These are phyloP conservation scores for Abramis brama DNA, from an alignment of 2,113 vertebrate genomes.

Conservation along the genomic window DNA sequence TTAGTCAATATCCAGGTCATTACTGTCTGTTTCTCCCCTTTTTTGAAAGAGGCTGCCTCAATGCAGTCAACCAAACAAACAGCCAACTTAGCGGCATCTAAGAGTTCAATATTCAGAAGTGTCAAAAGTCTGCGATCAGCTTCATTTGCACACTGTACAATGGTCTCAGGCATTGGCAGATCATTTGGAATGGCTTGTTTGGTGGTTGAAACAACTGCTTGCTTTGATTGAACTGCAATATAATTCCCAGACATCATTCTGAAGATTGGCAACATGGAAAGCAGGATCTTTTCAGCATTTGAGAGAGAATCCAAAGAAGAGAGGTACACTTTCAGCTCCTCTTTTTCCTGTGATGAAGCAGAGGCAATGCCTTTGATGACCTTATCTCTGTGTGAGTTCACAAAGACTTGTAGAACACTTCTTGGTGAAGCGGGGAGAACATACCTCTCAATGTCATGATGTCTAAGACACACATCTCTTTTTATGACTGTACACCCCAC, in stretches of 20 bases:
- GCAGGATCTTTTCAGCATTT: slow-evolving; percentile 59
- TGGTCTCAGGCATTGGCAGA: slow-evolving; percentile 72
- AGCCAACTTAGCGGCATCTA: slow-evolving; percentile 66
- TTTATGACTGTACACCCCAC: slow-evolving; percentile 77
- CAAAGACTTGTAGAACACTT: slow-evolving; percentile 72
- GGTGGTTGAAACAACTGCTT: slow-evolving; percentile 66
- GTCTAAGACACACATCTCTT: slow-evolving; percentile 69
- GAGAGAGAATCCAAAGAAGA: slow-evolving; percentile 69
- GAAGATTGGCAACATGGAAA: slow-evolving; percentile 79
- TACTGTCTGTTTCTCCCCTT: slow-evolving; percentile 64
- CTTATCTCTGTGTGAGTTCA: slow-evolving; percentile 61
- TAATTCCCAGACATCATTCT: slow-evolving; percentile 65
- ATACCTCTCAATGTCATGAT: slow-evolving; percentile 74
- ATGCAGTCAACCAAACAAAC: slow-evolving; percentile 69
- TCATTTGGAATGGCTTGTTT: slow-evolving; percentile 67
- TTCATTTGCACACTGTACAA: slow-evolving; percentile 77
- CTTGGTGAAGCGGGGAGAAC: slow-evolving; percentile 76
- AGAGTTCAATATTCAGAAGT: slow-evolving; percentile 66
- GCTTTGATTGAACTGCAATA: slow-evolving; percentile 63
- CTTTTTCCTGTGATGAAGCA: slow-evolving; percentile 40
- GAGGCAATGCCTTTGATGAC: slow-evolving; percentile 62
- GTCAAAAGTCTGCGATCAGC: slow-evolving; percentile 74
- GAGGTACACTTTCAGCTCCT: slow-evolving; percentile 72
- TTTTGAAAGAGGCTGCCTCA: slow-evolving; percentile 54
- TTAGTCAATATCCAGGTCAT: slow-evolving; percentile 82